Evolutionary conservation across 2,797 vertebrate genomes (phyloP).

Genomic region (Trachops cirrhosus): DNA sequence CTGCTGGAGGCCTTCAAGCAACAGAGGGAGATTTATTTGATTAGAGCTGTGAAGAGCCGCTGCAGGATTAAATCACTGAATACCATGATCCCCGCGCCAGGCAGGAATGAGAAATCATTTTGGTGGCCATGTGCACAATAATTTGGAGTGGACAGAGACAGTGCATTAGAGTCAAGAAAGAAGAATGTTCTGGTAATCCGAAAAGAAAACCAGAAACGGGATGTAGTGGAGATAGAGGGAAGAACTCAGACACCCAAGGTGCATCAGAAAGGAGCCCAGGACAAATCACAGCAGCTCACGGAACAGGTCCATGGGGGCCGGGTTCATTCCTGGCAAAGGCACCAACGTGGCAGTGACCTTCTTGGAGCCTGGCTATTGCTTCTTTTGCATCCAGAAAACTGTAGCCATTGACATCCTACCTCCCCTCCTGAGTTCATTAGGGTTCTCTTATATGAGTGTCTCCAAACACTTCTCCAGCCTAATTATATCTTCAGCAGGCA

Average conservation of each 20-base stretch:
- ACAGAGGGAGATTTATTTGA: background rate
- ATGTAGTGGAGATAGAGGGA: background rate
- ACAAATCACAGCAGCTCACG: background rate
- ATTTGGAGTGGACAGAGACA: background rate
- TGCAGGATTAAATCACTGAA: background rate
- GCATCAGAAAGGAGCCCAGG: background rate
- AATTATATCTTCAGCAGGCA: background rate
- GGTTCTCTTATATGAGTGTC: background rate
- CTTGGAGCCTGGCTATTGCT: background rate
- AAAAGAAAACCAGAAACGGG: background rate
- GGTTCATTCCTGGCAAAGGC: background rate
- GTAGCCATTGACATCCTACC: background rate
- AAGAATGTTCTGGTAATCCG: background rate
- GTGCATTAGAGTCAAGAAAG: background rate
- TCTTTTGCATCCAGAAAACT: background rate
- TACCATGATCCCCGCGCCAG: background rate
- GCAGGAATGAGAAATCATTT: background rate
- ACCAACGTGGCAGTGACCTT: background rate
- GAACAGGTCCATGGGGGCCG: too few species aligned
- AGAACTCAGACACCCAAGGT: background rate
- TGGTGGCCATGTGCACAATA: background rate
- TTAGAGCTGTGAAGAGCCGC: background rate
- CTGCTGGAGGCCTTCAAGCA: background rate
- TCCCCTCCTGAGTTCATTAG: background rate
- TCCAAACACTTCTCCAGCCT: background rate